A percentile compares a stretch with the other conserved stretches of the same genome.
These are phyloP conservation scores for Stenoptilia bipunctidactyla DNA, from an alignment of 2,888 invertebrate genomes.

Conservation along the genomic window DNA sequence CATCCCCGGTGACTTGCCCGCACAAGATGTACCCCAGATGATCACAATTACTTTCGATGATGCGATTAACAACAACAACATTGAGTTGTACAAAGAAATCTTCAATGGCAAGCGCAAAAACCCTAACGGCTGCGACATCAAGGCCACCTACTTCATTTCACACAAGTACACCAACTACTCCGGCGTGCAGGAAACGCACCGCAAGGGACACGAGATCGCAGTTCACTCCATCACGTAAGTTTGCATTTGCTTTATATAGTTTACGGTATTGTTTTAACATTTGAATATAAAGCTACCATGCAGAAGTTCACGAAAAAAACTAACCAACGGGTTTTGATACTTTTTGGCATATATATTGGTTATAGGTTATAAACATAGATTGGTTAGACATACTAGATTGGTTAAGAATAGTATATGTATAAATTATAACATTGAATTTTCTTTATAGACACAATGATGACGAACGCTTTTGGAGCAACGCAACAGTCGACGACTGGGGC, in stretches of 20 bases:
- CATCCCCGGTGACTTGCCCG: conserved; percentile 86
- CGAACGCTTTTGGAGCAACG: conserved; percentile 93
- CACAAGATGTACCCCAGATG: conserved; percentile 93
- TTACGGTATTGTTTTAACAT: not conserved
- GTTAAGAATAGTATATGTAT: too few species aligned
- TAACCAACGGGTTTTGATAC: too few species aligned
- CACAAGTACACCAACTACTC: conserved; percentile 96
- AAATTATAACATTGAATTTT: conserved; percentile 8
- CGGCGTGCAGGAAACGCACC: conserved; percentile 90
- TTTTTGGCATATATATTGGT: too few species aligned
- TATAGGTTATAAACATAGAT: too few species aligned
- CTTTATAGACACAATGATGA: conserved; percentile 85
- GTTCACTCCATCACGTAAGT: conserved; percentile 94
- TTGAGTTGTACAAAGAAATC: conserved; percentile 92
- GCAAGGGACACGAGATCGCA: conserved; percentile 93
- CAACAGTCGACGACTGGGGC: conserved; percentile 92
- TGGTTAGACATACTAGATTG: too few species aligned
- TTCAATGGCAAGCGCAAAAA: conserved; percentile 91
- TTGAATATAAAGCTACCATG: not conserved
- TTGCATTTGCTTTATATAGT: conserved; percentile 5
- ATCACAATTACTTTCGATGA: conserved; percentile 95
- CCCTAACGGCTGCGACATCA: conserved; percentile 94
- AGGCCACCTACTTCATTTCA: conserved; percentile 91
- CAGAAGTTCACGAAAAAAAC: not conserved
- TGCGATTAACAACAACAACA: conserved; percentile 95